Conservation (phyloP, 2,888 invertebrate species). For the Spisula subtruncata region DNA sequence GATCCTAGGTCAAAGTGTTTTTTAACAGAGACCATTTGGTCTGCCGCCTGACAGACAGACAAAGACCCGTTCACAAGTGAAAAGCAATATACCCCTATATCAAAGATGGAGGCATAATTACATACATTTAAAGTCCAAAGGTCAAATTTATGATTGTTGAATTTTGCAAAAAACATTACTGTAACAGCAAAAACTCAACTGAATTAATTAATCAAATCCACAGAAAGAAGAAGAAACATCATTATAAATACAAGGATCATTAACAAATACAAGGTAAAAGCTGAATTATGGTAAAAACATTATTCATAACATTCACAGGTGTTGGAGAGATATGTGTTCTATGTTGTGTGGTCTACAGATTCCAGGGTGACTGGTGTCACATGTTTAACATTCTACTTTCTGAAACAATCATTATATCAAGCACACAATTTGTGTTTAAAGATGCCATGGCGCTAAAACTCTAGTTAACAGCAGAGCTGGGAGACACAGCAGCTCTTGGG, state of each 20-base stretch:
- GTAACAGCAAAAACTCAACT: background rate
- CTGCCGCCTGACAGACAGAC: too few species aligned
- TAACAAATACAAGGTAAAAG: background rate
- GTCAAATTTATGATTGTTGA: too few species aligned
- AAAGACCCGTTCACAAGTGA: too few species aligned
- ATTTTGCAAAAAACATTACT: background rate
- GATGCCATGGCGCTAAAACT: too few species aligned
- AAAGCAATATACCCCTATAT: too few species aligned
- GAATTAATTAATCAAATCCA: background rate
- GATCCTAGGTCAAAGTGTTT: too few species aligned
- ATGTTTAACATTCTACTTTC: background rate
- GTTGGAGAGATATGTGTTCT: background rate
- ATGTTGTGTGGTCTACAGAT: background rate
- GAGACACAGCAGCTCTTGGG: too few species aligned
- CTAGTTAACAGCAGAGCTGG: too few species aligned
- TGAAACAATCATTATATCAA: background rate
- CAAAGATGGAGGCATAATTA: too few species aligned
- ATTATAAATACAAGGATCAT: constrained; percentile 3
- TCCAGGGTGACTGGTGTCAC: background rate
- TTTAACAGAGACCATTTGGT: too few species aligned
- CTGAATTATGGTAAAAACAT: background rate
- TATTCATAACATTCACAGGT: background rate
- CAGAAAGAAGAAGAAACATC: background rate
- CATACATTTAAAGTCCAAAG: too few species aligned
- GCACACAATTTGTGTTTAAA: background rate